These are phyloP conservation scores for Tiliqua scincoides DNA, from an alignment of 2,113 vertebrate genomes.

Conservation along the genomic window DNA sequence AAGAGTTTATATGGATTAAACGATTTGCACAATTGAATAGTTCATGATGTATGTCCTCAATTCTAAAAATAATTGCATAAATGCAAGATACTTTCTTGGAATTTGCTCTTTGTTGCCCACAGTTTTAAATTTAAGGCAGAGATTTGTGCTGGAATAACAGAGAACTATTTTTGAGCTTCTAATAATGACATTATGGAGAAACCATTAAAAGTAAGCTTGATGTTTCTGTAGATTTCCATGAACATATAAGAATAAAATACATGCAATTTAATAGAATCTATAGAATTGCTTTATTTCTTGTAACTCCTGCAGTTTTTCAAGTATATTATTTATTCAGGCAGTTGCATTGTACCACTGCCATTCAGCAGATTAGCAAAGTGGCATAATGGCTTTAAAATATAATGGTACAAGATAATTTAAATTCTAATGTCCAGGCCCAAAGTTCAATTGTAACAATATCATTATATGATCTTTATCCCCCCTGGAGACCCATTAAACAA, in stretches of 20 bases:
- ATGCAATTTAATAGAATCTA: constrained; percentile 46
- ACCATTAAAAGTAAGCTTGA: constrained; percentile 14
- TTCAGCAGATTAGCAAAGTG: constrained; percentile 10
- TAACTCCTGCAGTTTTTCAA: constrained; percentile 38
- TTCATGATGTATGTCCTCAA: neutral
- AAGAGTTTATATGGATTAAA: neutral
- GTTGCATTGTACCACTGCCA: constrained; percentile 9
- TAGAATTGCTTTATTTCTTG: constrained; percentile 29
- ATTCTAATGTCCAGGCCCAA: neutral
- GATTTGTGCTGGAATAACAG: neutral
- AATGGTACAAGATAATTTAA: neutral
- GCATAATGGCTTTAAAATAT: neutral
- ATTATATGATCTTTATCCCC: neutral
- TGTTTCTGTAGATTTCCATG: neutral
- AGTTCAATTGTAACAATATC: neutral
- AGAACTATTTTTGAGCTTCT: neutral
- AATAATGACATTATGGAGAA: neutral
- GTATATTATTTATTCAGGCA: neutral
- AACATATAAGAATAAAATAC: constrained; percentile 35
- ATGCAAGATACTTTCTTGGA: neutral
- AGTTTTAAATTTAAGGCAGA: neutral
- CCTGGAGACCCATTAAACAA: constrained; percentile 22
- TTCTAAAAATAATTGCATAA: neutral
- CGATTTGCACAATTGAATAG: neutral
- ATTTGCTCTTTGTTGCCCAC: neutral